Base-by-base conservation (phyloP, 2,797 vertebrate species). In the Pangasius djambal region DNA sequence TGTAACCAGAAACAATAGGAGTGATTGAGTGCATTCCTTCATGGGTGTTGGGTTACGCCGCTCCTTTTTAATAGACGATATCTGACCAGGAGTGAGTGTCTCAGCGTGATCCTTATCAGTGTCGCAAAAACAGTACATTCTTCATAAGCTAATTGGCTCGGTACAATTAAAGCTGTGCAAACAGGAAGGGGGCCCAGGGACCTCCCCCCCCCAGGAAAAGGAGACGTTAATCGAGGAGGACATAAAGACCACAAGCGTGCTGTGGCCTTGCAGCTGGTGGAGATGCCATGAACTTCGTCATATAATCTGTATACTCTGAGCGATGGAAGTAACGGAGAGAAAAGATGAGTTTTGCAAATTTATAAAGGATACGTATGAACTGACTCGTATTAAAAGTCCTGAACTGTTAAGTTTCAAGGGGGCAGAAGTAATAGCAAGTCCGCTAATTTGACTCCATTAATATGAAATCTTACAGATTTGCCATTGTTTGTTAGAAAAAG, bases 11-110 rank as follows among this genome's bases (percentile, higher is more conserved):
- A 96, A 97, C 96, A 96, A 97, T 96, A 92, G 95, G 90, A 87
- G 78, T 96, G 96, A 97, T 96, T 95, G 96, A 97, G 94, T 95
- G 95, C 96, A 96, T 95, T 96, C 96, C 95, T 94, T 81, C 87
- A 90, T 92, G 93, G 96, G 96, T 96, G 96, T 97, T 93, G 48
- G 92, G 95, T 96, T 96, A 95, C 96, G 28, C 63, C 22, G 90
- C 84, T 88, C 55, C 92, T 93, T 93, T 94, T 96, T 95, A 94
- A 95, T 95, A 96, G 95, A 95, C 94, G 92, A 96, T 94, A 95
- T 95, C 93, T 94, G 94, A 92, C 89, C 85, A 85, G 81, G 61
- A 86, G 78, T 78, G 61, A 90, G 90, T 81, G 85, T 91, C 91
- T 90, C 87, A 89, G 91, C 87, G 86, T 86, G 94, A 95, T 95